Conservation (phyloP, 2,888 invertebrate species). For the Pammene fasciana region DNA sequence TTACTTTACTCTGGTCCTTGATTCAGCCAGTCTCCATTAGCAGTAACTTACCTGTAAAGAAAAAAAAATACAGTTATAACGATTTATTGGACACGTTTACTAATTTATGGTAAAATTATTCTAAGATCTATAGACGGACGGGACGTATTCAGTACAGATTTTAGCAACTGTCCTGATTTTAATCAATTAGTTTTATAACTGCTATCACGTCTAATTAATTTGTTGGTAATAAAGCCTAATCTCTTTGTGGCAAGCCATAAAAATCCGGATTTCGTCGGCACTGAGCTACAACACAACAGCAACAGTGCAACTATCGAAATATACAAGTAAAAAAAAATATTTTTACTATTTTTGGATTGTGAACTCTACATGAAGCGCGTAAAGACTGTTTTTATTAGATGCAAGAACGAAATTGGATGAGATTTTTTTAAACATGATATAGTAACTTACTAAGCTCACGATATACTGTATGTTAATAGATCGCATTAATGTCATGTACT, state of each 20-base stretch:
- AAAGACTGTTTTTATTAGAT: not conserved
- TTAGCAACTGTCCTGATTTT: slow-evolving; percentile 18
- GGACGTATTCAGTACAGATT: not conserved
- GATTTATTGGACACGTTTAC: slow-evolving; percentile 2
- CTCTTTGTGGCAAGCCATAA: slow-evolving; percentile 25
- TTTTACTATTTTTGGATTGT: not conserved
- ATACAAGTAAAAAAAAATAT: not conserved
- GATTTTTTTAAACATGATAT: too few species aligned
- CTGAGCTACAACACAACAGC: too few species aligned
- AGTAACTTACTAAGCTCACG: slow-evolving; percentile 37
- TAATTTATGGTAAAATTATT: not conserved
- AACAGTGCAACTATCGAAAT: not conserved
- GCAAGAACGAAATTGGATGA: too few species aligned
- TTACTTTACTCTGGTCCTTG: not conserved
- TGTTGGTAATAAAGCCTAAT: slow-evolving; percentile 37
- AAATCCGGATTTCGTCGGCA: slow-evolving; percentile 22
- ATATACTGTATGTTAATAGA: slow-evolving; percentile 45
- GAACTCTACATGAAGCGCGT: not conserved
- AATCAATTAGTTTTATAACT: slow-evolving; percentile 20
- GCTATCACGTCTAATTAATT: slow-evolving; percentile 34
- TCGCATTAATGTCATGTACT: slow-evolving; percentile 43
- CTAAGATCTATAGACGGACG: too few species aligned
- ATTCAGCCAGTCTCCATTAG: not conserved
- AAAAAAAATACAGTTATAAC: slow-evolving; percentile 10
- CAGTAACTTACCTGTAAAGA: slow-evolving; percentile 36